Conservation (phyloP, 2,888 invertebrate species). For the Temnothorax unifasciatus region DNA sequence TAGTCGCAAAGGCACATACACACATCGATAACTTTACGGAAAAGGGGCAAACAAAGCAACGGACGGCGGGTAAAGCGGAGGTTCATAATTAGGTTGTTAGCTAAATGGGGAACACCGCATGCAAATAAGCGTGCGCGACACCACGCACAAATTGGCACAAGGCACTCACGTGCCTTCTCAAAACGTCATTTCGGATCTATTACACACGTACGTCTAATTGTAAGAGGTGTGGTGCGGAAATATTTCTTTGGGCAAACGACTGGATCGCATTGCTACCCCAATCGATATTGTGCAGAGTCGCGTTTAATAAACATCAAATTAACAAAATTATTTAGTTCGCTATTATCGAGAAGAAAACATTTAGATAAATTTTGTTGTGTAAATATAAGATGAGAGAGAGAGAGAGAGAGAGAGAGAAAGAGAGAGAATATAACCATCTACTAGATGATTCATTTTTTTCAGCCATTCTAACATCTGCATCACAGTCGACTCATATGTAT, state of each 20-base stretch:
- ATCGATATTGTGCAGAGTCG: neutral
- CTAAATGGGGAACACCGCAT: slow-evolving; percentile 71
- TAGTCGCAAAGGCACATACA: slow-evolving; percentile 8
- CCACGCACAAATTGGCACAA: slow-evolving; percentile 32
- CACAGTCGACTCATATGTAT: neutral
- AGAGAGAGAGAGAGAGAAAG: too few relatives aligned
- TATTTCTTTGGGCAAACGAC: neutral
- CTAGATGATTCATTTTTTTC: neutral
- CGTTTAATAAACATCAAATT: neutral
- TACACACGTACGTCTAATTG: neutral
- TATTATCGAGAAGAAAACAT: neutral
- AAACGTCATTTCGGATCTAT: slow-evolving; percentile 5
- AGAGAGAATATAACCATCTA: neutral
- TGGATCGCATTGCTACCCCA: neutral
- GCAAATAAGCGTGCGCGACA: slow-evolving; percentile 67
- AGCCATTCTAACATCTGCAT: neutral
- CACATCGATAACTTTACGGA: slow-evolving; percentile 42
- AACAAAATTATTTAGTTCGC: neutral
- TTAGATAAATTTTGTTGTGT: neutral
- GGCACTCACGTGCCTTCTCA: neutral
- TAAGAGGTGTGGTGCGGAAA: neutral
- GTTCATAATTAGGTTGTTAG: slow-evolving; percentile 72
- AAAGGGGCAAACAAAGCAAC: slow-evolving; percentile 22
- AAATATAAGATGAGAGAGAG: too few relatives aligned
- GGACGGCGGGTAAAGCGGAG: slow-evolving; percentile 7